A percentile compares a stretch with the other conserved stretches of the same genome.
These are phyloP conservation scores for Centropristis striata DNA, from an alignment of 2,113 vertebrate genomes.

Conservation along the genomic window DNA sequence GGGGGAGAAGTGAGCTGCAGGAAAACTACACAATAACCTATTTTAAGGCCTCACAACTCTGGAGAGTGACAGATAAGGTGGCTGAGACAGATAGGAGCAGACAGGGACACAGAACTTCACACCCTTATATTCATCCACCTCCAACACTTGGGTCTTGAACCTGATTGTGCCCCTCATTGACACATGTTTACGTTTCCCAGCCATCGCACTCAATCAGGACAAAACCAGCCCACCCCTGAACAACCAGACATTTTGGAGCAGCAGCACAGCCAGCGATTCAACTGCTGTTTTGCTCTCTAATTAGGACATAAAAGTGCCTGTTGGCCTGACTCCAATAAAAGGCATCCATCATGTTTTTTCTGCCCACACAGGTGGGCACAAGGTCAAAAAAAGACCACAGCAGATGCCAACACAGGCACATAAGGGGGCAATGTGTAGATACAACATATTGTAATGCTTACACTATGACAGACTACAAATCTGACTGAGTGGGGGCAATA, in stretches of 20 bases:
- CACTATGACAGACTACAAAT: not conserved
- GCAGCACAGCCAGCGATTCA: slow-evolving; percentile 52
- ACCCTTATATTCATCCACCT: not conserved
- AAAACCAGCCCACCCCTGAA: slow-evolving; percentile 71
- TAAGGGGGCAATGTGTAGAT: not conserved
- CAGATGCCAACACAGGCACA: slow-evolving; percentile 7
- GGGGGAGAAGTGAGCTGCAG: slow-evolving; percentile 5
- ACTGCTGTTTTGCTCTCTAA: slow-evolving; percentile 71
- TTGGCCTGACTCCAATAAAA: slow-evolving; percentile 57
- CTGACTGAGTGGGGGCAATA: not conserved
- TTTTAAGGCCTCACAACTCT: slow-evolving; percentile 62
- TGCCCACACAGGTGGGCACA: slow-evolving; percentile 29
- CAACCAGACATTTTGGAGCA: slow-evolving; percentile 65
- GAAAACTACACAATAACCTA: slow-evolving; percentile 43
- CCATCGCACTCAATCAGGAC: slow-evolving; percentile 75
- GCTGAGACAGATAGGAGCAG: slow-evolving; percentile 42
- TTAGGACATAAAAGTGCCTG: slow-evolving; percentile 74
- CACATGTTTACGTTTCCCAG: slow-evolving; percentile 65
- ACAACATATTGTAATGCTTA: not conserved
- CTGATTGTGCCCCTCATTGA: slow-evolving; percentile 56
- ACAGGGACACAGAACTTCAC: slow-evolving; percentile 24
- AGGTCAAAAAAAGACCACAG: slow-evolving; percentile 49
- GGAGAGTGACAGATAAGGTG: slow-evolving; percentile 39
- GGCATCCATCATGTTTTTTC: slow-evolving; percentile 33
- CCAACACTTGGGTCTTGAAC: slow-evolving; percentile 25